Evolutionary conservation across 2,113 vertebrate species (phyloP).

Genomic region (Nibea coibor): DNA sequence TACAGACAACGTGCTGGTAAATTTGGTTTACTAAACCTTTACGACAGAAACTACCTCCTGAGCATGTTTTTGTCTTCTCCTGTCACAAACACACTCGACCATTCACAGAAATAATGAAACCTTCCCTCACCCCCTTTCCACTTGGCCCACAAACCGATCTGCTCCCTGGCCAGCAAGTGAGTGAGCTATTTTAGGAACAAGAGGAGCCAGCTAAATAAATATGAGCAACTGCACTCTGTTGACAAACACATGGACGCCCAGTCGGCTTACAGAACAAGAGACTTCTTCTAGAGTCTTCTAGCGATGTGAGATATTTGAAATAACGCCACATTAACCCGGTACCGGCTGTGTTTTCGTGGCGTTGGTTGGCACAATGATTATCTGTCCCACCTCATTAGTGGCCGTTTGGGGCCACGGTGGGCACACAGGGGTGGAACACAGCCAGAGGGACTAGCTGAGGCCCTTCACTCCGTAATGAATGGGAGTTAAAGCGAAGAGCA

Average conservation of each 20-base stretch:
- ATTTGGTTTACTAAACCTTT: not conserved
- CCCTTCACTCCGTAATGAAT: constrained; percentile 56
- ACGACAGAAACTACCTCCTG: not conserved
- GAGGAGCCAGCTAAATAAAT: constrained; percentile 54
- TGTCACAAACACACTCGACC: constrained; percentile 3
- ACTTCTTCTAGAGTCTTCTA: too few species aligned
- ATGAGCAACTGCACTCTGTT: constrained; percentile 66
- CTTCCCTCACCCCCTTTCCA: constrained; percentile 23
- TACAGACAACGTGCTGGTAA: not conserved
- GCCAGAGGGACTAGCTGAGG: constrained; percentile 59
- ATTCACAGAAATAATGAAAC: constrained; percentile 40
- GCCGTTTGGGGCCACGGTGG: constrained; percentile 52
- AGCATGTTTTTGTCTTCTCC: not conserved
- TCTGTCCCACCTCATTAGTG: constrained; percentile 73
- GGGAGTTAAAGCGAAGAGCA: constrained; percentile 48
- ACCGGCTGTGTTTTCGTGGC: not conserved
- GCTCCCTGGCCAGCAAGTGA: constrained; percentile 36
- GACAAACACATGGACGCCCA: constrained; percentile 64
- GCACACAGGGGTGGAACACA: constrained; percentile 43
- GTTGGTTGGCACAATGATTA: constrained; percentile 45
- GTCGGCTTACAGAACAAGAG: too few species aligned
- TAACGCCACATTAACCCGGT: not conserved
- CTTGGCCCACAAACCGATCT: constrained; percentile 30
- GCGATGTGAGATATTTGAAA: not conserved
- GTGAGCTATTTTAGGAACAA: constrained; percentile 70